phyloP scores from a whole-genome alignment of 37 sponge, comb jelly and placozoan genomes.

The Spongia lamella region DNA sequence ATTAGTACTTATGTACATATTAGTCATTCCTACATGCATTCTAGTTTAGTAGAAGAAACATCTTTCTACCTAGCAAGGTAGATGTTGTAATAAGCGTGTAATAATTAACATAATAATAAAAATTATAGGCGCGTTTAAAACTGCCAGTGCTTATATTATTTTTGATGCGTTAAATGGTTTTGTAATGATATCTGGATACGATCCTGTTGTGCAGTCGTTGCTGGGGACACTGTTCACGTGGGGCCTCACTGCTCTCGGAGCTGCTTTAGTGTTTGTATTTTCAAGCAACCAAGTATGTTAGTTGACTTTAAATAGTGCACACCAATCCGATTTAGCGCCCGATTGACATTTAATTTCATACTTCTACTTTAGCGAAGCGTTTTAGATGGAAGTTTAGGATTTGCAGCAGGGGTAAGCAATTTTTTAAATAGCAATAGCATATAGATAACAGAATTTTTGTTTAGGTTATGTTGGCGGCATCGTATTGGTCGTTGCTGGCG shows the following conservation, averaged over 20 bases:
- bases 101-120: too few relatives aligned
- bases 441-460: too few relatives aligned
- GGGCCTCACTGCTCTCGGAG: slow-evolving; percentile 93
- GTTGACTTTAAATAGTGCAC: too few relatives aligned
- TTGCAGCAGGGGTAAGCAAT: slow-evolving; percentile 88
- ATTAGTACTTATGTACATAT: too few relatives aligned
- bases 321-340: neutral
- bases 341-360: neutral
- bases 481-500: slow-evolving; percentile 92
- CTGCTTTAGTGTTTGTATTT: slow-evolving; percentile 84
- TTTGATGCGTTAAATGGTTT: too few relatives aligned
- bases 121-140: too few relatives aligned
- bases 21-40: too few relatives aligned
- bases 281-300: slow-evolving; percentile 64
- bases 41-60: too few relatives aligned
- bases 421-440: too few relatives aligned
- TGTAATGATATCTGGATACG: slow-evolving; percentile 18
- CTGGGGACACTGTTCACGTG: slow-evolving; percentile 92
- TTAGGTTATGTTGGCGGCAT: slow-evolving; percentile 97
- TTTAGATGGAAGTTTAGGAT: slow-evolving; percentile 87
- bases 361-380: slow-evolving; percentile 55
- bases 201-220: slow-evolving; percentile 67
- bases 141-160: too few relatives aligned
- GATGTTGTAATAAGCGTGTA: too few relatives aligned
- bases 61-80: too few relatives aligned